Conservation (phyloP, 2,888 invertebrate species). For the Mechanitis mazaeus region DNA sequence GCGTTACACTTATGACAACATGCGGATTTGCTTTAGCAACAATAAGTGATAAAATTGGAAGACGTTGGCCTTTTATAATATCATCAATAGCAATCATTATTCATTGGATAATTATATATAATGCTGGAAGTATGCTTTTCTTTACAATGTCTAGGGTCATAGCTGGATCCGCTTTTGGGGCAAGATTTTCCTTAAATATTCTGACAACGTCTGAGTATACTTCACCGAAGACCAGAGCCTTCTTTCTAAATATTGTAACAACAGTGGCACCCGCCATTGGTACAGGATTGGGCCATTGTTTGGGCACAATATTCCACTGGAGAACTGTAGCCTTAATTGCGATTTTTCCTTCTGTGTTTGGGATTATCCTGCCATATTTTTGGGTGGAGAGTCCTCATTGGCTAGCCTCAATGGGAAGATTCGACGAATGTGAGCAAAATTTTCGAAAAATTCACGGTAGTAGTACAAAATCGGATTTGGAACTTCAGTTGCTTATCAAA, state of each 20-base stretch:
- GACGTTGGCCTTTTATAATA: slow-evolving; percentile 18
- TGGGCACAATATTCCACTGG: slow-evolving; percentile 27
- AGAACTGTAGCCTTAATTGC: slow-evolving; percentile 26
- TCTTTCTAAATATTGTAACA: slow-evolving; percentile 22
- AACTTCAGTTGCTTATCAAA: slow-evolving; percentile 28
- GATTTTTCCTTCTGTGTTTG: slow-evolving; percentile 18
- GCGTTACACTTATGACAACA: slow-evolving; percentile 12
- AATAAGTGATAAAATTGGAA: slow-evolving; percentile 23
- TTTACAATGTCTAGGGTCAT: slow-evolving; percentile 25
- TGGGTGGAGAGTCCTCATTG: slow-evolving; percentile 32
- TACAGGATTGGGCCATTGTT: slow-evolving; percentile 19
- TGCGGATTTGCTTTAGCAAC: slow-evolving; percentile 20
- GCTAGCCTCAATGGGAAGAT: slow-evolving; percentile 31
- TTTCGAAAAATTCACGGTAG: slow-evolving; percentile 24
- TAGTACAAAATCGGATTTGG: slow-evolving; percentile 11
- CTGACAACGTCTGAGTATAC: slow-evolving; percentile 24
- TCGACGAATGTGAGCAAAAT: slow-evolving; percentile 24
- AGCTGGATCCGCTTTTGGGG: slow-evolving; percentile 22
- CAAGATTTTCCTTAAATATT: slow-evolving; percentile 14
- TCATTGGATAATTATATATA: slow-evolving; percentile 25
- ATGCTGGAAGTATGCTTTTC: slow-evolving; percentile 11
- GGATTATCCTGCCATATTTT: slow-evolving; percentile 20
- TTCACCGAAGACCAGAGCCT: slow-evolving; percentile 19
- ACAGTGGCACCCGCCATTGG: slow-evolving; percentile 27
- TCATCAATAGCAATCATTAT: slow-evolving; percentile 17